Base-by-base conservation (phyloP, 2,113 vertebrate species). In the Poeciliopsis turrubarensis region DNA sequence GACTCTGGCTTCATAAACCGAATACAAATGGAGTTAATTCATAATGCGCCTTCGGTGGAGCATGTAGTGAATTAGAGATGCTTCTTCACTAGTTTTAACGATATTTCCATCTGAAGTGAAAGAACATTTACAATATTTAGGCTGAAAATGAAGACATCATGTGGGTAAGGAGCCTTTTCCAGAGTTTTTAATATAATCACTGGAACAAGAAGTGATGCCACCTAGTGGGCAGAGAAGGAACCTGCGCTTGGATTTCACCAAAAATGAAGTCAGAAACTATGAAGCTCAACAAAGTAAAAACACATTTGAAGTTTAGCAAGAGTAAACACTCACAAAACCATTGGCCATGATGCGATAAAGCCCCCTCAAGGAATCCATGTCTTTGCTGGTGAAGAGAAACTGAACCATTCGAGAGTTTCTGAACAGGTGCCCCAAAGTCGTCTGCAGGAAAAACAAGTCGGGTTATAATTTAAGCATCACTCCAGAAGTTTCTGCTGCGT, bases 381-480 rank as follows among this genome's bases (percentile, higher is more conserved):
- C 97, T 82, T 97, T 97, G 93, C 97, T 96, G 68, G 96, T 98
- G 91, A 98, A 98, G 70, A 97, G 95, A 83, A 98, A 98, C 89
- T 98, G 97, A 57, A 98, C 97, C 97, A 98, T 98, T 60, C 97
- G 94, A 0, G 97, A 98, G 90, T 97, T 98, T 61, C 96, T 95
- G 92, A 98, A 98, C 63, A 98, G 91, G 44, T 95, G 97, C 13
- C 97, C 97, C 30, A 98, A 89, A 0, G 96, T 97, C 8, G 97
- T 97, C 97, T 98, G 60, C 0, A 26, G 25, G 60, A 62, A 19
- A 0, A 67, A 10, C 3, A 1, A 30, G 47, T 0, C 19, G 73
- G 3, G 30, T 26, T 8, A 57, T 54, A 37, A 37, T 68, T 65
- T 30, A 65, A 27, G 31, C 65, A 67, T 17, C 30, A 69, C 77